Evolutionary conservation across 2,797 vertebrate genomes (phyloP).

Genomic region (Smutsia gigantea): DNA sequence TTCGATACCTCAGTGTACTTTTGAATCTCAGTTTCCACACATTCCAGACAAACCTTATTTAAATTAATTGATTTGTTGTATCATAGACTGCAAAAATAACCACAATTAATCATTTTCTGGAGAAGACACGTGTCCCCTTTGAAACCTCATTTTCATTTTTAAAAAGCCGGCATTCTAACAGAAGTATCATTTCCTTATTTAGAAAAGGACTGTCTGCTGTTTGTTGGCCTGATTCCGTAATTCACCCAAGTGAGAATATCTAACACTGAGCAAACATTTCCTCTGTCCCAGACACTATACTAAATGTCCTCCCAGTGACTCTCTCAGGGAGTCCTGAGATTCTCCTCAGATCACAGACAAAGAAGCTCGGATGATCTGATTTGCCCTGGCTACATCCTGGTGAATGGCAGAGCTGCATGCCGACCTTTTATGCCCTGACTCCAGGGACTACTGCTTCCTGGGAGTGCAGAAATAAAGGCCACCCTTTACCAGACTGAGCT

Average conservation of each 20-base stretch:
- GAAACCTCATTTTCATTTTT: constrained; percentile 50
- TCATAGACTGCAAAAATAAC: background rate
- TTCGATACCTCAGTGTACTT: background rate
- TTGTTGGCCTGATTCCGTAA: background rate
- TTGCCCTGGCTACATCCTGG: background rate
- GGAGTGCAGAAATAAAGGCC: background rate
- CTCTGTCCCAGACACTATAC: background rate
- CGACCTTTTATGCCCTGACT: background rate
- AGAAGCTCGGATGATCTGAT: background rate
- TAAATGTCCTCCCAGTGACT: background rate
- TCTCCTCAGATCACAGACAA: background rate
- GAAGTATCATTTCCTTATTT: constrained; percentile 15
- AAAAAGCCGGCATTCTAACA: background rate
- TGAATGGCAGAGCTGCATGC: background rate
- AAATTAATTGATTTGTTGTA: background rate
- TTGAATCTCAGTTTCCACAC: background rate
- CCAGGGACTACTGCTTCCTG: background rate
- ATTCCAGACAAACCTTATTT: background rate
- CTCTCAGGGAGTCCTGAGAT: accelerated
- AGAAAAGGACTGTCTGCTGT: background rate
- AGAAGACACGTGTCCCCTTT: background rate
- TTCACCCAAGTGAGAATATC: background rate
- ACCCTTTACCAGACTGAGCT: background rate
- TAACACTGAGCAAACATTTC: background rate
- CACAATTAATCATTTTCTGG: constrained; percentile 12